Conservation (phyloP, 2,797 vertebrate genomes). For the Thripadectes ignobilis region DNA sequence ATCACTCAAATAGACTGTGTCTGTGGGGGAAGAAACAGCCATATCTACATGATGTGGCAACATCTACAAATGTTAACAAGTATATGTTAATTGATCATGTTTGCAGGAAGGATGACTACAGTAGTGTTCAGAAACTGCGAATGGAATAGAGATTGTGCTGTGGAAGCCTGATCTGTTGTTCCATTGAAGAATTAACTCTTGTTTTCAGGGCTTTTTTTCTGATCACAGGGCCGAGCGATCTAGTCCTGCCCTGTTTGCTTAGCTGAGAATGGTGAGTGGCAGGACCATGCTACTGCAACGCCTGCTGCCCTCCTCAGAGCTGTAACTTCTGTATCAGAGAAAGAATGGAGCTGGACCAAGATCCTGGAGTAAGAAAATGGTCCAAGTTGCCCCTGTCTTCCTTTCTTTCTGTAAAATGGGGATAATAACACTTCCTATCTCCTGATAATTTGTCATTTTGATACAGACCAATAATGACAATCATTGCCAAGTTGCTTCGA, state of each 20-base stretch:
- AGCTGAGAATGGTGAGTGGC: neutral
- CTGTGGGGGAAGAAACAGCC: slow-evolving; percentile 19
- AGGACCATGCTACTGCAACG: neutral
- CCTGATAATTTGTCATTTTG: neutral
- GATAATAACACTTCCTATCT: neutral
- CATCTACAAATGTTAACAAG: slow-evolving; percentile 28
- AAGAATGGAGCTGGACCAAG: neutral
- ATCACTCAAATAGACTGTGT: slow-evolving; percentile 17
- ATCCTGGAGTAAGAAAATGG: neutral
- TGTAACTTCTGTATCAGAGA: neutral
- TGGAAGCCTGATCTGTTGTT: neutral
- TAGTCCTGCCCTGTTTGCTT: neutral
- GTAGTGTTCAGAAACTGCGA: neutral
- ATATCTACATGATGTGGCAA: slow-evolving; percentile 20
- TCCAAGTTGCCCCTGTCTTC: neutral
- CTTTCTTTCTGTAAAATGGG: neutral
- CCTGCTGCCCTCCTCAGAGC: neutral
- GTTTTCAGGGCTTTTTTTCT: neutral
- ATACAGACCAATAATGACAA: neutral
- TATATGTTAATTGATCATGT: slow-evolving; percentile 32
- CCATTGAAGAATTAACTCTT: neutral
- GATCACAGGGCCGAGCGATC: neutral
- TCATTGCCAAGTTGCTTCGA: neutral
- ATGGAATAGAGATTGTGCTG: neutral
- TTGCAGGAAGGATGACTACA: neutral